Percentiles rank a stretch among this genome's conserved stretches.
Conservation (phyloP, 2,888 invertebrate species). For the Cataglyphis livida region DNA sequence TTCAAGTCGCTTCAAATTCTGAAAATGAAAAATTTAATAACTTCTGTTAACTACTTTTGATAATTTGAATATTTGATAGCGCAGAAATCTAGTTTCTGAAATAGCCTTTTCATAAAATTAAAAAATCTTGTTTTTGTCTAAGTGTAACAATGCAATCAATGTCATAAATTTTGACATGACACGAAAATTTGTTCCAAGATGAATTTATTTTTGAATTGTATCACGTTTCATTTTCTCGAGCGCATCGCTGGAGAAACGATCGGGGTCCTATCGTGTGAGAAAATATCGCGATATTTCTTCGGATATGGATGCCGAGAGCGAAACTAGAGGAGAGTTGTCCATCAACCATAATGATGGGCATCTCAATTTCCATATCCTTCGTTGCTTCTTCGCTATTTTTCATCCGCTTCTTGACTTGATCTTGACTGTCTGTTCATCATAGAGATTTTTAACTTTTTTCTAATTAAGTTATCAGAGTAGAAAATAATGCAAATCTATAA, state of each 20-base stretch:
- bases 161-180: constrained; percentile 2
- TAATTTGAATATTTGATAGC: constrained; percentile 19
- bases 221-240: neutral
- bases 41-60: neutral
- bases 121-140: neutral
- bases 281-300: constrained; percentile 32
- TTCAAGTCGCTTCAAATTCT: neutral
- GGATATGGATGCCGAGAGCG: neutral
- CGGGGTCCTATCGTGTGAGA: constrained; percentile 17
- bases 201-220: constrained; percentile 25
- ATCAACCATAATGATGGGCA: constrained; percentile 6
- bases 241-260: neutral
- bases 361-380: constrained; percentile 42
- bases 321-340: constrained; percentile 10
- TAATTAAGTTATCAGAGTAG: neutral
- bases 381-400: constrained; percentile 41
- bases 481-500: neutral
- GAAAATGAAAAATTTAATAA: constrained; percentile 26
- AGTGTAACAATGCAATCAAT: neutral
- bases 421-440: neutral
- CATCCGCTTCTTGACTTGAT: constrained; percentile 16
- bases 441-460: neutral
- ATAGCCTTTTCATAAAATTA: neutral
- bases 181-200: neutral
- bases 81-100: neutral